Evolutionary conservation across 2,888 invertebrate species (phyloP), one percentile per base, ranked within the genome.

Genomic region (Anthrax anthrax): DNA sequence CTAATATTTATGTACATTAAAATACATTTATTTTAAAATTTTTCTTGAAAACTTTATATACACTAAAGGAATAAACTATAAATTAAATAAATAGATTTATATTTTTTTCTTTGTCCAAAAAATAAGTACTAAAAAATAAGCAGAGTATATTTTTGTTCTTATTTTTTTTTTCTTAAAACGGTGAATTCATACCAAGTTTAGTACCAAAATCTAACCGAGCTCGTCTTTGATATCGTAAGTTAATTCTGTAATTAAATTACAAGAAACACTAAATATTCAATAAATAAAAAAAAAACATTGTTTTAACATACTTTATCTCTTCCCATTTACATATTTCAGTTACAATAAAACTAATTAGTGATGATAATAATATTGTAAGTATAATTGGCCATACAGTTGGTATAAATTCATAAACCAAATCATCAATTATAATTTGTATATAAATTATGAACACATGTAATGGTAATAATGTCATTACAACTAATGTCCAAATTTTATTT

Each of bases 161-260:
- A n/a, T 12, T 32, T 32, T 9, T 32, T 32, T 12, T 12, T 12
- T 9, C 51, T 76, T 76, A 96, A 71, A 96, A 97, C 44, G 97
- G 97, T n/a, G 96, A 97, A 70, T 97, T 97, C 96, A 97, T 97
- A 59, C 97, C 97, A 46, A 97, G 73, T 70, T 97, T 97, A 38
- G 97, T 97, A 52, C 92, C 95, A 72, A 97, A 97, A 71, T 95
- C 94, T 47, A 97, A 72, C 53, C 95, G 77, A 5, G 94, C 92
- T 59, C 95, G 76, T 56, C 94, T 82, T 64, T 95, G 92, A 62
- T 91, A 90, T 48, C 96, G 76, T 37, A 81, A 78, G 63, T 90
- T 91, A 19, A 84, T 80, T 66, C 95, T 95, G 73, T 17, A 74
- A 76, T 48, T 53, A 56, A 55, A 12, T 13, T 8, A 36, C 16